These are phyloP conservation scores for Tinamus major DNA, from an alignment of 2,797 vertebrate genomes.

Conservation along the genomic window DNA sequence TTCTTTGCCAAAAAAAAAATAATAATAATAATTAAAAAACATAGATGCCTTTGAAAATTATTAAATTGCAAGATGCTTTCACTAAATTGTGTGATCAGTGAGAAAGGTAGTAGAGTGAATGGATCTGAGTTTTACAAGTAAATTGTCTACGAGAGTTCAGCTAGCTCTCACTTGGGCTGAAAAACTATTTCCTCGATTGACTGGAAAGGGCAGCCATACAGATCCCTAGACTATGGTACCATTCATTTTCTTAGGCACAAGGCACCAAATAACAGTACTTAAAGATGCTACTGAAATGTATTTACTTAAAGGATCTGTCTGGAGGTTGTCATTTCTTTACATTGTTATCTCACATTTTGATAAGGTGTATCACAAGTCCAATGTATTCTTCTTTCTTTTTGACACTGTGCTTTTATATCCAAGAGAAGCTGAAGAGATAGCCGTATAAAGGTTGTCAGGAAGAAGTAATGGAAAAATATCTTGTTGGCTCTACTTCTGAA, in stretches of 20 bases:
- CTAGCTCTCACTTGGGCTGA: not conserved
- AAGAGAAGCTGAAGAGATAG: conserved; percentile 30
- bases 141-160: not conserved
- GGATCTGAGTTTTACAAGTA: not conserved
- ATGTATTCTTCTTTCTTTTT: conserved; percentile 17
- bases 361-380: conserved; percentile 47
- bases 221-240: not conserved
- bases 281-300: conserved; percentile 32
- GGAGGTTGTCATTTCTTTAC: conserved; percentile 52
- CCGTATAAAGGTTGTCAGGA: conserved; percentile 25
- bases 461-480: conserved; percentile 13
- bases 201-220: not conserved
- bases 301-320: conserved; percentile 50
- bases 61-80: not conserved
- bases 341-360: conserved; percentile 38
- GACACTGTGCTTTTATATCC: conserved; percentile 32
- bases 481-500: not conserved
- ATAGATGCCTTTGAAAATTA: not conserved
- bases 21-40: not conserved
- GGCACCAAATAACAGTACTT: conserved; percentile 11
- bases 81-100: not conserved
- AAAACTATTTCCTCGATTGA: conserved; percentile 2
- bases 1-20: not conserved
- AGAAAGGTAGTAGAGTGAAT: not conserved
- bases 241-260: conserved; percentile 12